These are phyloP conservation scores for Hippopotamus amphibius DNA, from an alignment of 2,113 vertebrate species.

Conservation along the genomic window DNA sequence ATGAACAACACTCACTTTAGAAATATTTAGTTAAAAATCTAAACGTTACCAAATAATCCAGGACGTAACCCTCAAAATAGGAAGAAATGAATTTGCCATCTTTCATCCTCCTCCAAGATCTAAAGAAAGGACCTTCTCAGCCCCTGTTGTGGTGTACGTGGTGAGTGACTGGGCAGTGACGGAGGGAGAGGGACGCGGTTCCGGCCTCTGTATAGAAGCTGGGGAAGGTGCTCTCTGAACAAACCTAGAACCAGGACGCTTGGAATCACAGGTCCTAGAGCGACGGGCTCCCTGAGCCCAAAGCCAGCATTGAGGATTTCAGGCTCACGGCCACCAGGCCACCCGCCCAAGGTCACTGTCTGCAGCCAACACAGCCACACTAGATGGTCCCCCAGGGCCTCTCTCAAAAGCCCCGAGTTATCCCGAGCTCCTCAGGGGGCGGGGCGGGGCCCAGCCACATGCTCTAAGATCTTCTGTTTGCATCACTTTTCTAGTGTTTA, in stretches of 20 bases:
- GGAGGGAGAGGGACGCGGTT: neutral
- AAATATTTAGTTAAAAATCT: neutral
- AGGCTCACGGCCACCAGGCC: fast-evolving
- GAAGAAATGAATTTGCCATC: neutral
- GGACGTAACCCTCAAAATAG: neutral
- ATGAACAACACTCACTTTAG: neutral
- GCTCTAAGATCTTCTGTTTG: neutral
- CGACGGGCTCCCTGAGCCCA: fast-evolving
- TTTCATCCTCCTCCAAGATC: neutral
- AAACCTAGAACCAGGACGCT: neutral
- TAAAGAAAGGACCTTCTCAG: neutral
- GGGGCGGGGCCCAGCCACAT: too few species aligned
- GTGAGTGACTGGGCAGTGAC: neutral
- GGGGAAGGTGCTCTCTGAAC: fast-evolving
- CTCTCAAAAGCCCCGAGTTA: neutral
- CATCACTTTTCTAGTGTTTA: too few species aligned
- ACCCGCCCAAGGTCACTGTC: fast-evolving
- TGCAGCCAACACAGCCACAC: neutral
- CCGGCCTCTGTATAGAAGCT: neutral
- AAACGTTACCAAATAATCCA: neutral
- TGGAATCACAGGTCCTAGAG: fast-evolving
- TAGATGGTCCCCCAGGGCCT: neutral
- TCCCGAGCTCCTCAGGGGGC: neutral
- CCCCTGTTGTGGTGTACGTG: fast-evolving
- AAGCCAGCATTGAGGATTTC: fast-evolving